phyloP scores from a whole-genome alignment of 2,113 vertebrate genomes.

The Rhipidura dahli region DNA sequence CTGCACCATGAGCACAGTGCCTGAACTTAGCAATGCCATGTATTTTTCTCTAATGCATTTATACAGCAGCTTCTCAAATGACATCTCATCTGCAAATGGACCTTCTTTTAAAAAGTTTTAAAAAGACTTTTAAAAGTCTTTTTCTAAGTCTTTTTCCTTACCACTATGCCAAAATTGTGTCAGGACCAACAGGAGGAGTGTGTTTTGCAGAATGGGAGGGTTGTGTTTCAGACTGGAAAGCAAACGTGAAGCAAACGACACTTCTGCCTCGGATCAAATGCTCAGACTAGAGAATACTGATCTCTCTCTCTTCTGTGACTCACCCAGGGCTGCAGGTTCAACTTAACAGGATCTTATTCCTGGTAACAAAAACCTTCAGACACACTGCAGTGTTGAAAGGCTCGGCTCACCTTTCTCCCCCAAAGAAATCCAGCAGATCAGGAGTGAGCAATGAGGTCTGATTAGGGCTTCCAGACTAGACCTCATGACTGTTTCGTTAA shows the following conservation, averaged over 20 bases:
- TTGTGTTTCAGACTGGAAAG: background rate
- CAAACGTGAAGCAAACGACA: rapidly evolving
- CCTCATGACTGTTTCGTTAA: background rate
- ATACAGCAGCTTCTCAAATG: background rate
- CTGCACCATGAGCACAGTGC: background rate
- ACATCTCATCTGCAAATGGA: background rate
- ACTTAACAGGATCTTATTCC: background rate
- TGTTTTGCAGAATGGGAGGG: background rate
- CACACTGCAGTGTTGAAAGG: background rate
- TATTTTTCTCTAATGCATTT: background rate
- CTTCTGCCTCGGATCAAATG: background rate
- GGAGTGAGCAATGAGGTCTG: background rate
- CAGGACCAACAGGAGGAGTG: background rate
- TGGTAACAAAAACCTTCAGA: background rate
- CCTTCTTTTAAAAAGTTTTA: background rate
- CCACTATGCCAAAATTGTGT: background rate
- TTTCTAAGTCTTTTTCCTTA: background rate
- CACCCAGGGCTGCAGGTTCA: background rate
- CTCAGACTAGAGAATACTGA: background rate
- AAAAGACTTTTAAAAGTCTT: background rate
- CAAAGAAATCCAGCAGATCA: background rate
- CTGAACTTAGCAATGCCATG: background rate
- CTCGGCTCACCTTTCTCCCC: background rate
- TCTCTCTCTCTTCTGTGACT: background rate
- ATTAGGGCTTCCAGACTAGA: background rate